phyloP scores from a whole-genome alignment of 2,888 invertebrate genomes.

The Lobophora halterata region DNA sequence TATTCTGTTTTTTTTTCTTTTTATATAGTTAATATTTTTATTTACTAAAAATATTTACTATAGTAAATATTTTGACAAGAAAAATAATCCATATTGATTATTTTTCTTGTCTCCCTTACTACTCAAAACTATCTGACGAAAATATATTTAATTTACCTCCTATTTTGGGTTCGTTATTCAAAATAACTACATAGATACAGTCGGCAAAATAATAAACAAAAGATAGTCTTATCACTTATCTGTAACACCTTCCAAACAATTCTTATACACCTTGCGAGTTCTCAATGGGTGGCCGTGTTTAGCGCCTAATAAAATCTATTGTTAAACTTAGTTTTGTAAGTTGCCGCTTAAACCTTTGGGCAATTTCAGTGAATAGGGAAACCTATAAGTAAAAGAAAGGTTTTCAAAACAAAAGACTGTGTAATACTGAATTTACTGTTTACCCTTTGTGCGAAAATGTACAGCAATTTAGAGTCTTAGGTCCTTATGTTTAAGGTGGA shows the following conservation, averaged over 20 bases:
- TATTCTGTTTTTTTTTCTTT: too few species aligned
- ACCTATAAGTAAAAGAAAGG: slow-evolving; percentile 6
- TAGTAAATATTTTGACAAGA: too few species aligned
- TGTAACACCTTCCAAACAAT: background rate
- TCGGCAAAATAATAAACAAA: background rate
- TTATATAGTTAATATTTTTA: too few species aligned
- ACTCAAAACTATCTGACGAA: too few species aligned
- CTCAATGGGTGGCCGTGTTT: slow-evolving; percentile 4
- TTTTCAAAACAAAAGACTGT: slow-evolving; percentile 8
- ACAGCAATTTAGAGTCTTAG: background rate
- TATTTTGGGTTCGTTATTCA: too few species aligned
- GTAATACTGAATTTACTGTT: slow-evolving; percentile 10
- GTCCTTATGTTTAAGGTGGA: background rate
- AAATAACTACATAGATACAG: too few species aligned
- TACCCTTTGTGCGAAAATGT: background rate
- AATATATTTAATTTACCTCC: too few species aligned
- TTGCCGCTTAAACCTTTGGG: slow-evolving; percentile 9
- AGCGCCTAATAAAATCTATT: slow-evolving; percentile 5
- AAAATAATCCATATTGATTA: too few species aligned
- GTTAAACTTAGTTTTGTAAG: background rate
- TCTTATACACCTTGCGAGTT: slow-evolving; percentile 2
- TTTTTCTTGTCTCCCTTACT: too few species aligned
- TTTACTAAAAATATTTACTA: too few species aligned
- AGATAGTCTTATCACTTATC: background rate
- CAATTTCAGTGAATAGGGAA: slow-evolving; percentile 7